Conservation (phyloP, 2,888 invertebrate genomes). For the Busseola fusca region DNA sequence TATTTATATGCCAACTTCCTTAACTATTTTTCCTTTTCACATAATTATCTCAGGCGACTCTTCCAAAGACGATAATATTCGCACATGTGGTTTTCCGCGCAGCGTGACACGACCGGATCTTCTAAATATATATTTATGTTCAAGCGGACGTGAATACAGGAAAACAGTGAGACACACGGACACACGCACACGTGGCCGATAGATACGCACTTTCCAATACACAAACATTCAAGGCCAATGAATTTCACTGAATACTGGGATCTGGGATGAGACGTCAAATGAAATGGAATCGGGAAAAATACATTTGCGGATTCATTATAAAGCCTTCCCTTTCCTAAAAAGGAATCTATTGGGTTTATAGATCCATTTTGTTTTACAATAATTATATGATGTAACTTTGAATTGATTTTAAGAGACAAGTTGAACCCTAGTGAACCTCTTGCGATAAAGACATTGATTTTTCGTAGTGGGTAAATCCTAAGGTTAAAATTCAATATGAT, state of each 20-base stretch:
- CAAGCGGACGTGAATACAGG: conserved; percentile 51
- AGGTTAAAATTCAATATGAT: neutral
- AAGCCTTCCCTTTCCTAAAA: neutral
- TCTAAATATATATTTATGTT: conserved; percentile 77
- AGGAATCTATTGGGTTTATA: neutral
- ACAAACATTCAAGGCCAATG: conserved; percentile 26
- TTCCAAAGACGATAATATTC: conserved; percentile 42
- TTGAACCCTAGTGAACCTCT: neutral
- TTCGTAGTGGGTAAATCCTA: neutral
- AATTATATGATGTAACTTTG: neutral
- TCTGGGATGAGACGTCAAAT: neutral
- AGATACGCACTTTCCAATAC: conserved; percentile 27
- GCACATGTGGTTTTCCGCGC: conserved; percentile 71
- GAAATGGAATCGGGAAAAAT: conserved; percentile 13
- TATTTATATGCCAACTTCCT: neutral
- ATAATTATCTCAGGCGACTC: conserved; percentile 12
- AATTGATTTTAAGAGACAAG: neutral
- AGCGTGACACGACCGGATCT: conserved; percentile 76
- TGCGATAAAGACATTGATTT: neutral
- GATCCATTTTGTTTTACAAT: neutral
- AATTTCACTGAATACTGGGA: conserved; percentile 5
- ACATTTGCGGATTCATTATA: neutral
- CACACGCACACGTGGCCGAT: neutral
- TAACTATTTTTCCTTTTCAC: neutral
- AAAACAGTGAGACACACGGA: conserved; percentile 23